Percentiles rank a stretch among this genome's conserved stretches.
Conservation (phyloP, 53 echinoderm and acorn worm genomes). For the Zoroaster sp. region DNA sequence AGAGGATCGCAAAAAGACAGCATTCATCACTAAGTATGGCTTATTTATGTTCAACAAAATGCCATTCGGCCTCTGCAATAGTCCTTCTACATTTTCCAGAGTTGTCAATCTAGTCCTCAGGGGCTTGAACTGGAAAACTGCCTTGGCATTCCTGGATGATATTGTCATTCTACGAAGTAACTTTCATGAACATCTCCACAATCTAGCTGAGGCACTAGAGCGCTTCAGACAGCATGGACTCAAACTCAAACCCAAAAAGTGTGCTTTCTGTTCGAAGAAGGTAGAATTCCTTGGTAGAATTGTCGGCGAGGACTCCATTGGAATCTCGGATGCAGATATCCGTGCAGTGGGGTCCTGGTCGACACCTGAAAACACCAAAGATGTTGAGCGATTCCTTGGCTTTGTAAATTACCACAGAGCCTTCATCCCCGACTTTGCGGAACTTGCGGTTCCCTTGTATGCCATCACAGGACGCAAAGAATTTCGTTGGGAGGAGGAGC, state of each 20-base stretch:
- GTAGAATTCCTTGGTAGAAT: slow-evolving; percentile 10
- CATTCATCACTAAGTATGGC: slow-evolving; percentile 38
- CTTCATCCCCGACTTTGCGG: slow-evolving; percentile 17
- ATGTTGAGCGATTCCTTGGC: slow-evolving; percentile 51
- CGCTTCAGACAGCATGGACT: neutral
- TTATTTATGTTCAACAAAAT: slow-evolving; percentile 7
- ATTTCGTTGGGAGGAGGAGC: slow-evolving; percentile 32
- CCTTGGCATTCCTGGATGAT: slow-evolving; percentile 66
- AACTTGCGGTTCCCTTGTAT: slow-evolving; percentile 39
- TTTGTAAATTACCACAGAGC: slow-evolving; percentile 49
- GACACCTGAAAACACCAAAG: slow-evolving; percentile 6
- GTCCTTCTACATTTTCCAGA: slow-evolving; percentile 57
- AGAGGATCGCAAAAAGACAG: slow-evolving; percentile 63
- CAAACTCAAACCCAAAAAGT: slow-evolving; percentile 42
- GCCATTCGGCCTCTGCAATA: slow-evolving; percentile 28
- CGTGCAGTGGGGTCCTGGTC: slow-evolving; percentile 18
- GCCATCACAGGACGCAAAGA: neutral
- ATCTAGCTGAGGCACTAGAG: slow-evolving; percentile 15
- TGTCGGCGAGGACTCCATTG: neutral
- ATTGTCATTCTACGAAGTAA: slow-evolving; percentile 31
- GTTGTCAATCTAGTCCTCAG: slow-evolving; percentile 54
- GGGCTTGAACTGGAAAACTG: slow-evolving; percentile 55
- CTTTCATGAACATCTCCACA: slow-evolving; percentile 47
- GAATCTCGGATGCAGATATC: neutral
- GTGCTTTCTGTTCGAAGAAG: neutral